Base-by-base conservation (phyloP, 2,113 vertebrate genomes). In the Notiomystis cincta region DNA sequence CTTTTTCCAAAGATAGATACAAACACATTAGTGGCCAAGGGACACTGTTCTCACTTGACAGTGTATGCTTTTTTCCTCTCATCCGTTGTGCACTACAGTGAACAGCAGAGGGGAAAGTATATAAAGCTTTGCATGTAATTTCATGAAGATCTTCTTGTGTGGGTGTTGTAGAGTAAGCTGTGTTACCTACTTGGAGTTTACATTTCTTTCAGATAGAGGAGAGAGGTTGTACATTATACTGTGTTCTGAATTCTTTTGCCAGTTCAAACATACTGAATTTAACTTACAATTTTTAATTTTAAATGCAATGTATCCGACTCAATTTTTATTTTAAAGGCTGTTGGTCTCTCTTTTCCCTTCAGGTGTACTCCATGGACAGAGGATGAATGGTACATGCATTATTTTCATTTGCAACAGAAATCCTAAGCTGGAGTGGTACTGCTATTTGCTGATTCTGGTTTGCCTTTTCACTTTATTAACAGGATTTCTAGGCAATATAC, bases 401-500 rank as follows among this genome's bases (percentile, higher is more conserved):
- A 7, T 65, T 31, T 61, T 80, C 12, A 97, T 98, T 95, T 98
- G 98, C 96, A 89, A 96, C 44, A 95, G 77, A 70, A 96, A 96
- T 38, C 50, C 89, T 30, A 91, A 95, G 2, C 53, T 95, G 71
- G 92, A 95, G 54, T 98, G 98, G 98, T 98, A 98, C 47, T 98
- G 98, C 95, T 98, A 97, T 67, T 48, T 98, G 88, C 82, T 98
- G 79, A 79, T 98, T 85, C 87, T 96, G 16, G 75, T 98, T 85
- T 98, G 97, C 75, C 42, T 95, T 30, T 77, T 97, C 16, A 96
- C 95, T 30, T 87, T 98, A 80, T 91, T 98, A 25, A 69, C 97
- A 70, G 98, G 98, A 81, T 96, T 98, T 90, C 84, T 99, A 71
- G 98, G 98, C 82, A 99, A 98, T 57, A 42, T 96, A 23, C 97